phyloP scores from a whole-genome alignment of 1,140 invertebrate genomes.

The Amyelois transitella region DNA sequence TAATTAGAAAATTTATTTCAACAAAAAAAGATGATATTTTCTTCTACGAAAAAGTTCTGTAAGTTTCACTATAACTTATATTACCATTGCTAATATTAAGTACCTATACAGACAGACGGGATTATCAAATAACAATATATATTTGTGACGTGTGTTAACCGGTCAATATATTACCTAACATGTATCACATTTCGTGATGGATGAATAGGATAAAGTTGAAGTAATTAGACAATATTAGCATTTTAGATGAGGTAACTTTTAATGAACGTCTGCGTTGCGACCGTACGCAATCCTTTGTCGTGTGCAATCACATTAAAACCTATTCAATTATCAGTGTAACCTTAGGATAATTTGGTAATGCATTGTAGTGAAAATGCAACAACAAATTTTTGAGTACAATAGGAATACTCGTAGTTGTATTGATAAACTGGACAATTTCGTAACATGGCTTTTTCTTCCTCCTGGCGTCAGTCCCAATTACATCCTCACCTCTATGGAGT shows the following conservation, averaged over 20 bases:
- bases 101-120: background rate
- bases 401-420: no score
- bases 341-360: background rate
- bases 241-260: slow-evolving; percentile 39
- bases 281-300: background rate
- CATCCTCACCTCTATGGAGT: no score
- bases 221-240: slow-evolving; percentile 65
- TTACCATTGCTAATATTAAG: background rate
- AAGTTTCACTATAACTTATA: no score
- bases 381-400: no score
- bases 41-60: no score
- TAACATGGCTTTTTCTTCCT: no score
- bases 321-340: background rate
- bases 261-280: slow-evolving; percentile 1
- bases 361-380: background rate
- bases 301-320: background rate
- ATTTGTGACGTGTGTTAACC: slow-evolving; percentile 12
- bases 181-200: slow-evolving; percentile 57
- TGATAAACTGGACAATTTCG: no score
- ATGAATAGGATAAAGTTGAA: slow-evolving; percentile 55
- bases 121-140: background rate
- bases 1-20: no score
- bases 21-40: no score
- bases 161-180: slow-evolving; percentile 36
- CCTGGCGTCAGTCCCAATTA: no score